Evolutionary conservation across 2,113 vertebrate species (phyloP).

Genomic region (Struthidea cinerea): DNA sequence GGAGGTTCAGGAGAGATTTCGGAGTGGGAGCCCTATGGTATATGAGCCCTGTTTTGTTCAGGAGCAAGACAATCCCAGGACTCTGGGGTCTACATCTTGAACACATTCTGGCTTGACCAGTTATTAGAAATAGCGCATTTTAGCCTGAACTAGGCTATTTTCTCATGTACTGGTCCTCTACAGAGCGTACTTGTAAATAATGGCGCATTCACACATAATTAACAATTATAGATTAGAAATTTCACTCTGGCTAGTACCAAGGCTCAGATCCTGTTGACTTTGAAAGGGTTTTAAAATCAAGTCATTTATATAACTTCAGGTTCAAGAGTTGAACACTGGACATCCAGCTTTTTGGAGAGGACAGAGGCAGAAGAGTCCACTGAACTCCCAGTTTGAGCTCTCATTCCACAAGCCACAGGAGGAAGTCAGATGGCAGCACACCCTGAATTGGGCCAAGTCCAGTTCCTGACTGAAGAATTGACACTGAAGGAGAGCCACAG

Average conservation of each 20-base stretch:
- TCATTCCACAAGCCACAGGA: not conserved
- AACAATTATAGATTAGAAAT: not conserved
- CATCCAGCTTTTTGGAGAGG: not conserved
- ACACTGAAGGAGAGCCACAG: not conserved
- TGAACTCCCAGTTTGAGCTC: not conserved
- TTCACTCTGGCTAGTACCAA: not conserved
- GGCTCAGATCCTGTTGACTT: not conserved
- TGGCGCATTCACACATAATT: not conserved
- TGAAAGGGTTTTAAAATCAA: not conserved
- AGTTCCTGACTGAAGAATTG: not conserved
- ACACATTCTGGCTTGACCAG: not conserved
- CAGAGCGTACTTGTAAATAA: not conserved
- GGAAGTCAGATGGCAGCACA: not conserved
- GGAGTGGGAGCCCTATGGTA: accelerated
- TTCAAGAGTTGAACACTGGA: not conserved
- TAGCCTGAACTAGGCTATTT: not conserved
- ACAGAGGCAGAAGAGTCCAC: not conserved
- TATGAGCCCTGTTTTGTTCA: not conserved
- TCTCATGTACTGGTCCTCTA: not conserved
- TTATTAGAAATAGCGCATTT: not conserved
- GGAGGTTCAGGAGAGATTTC: not conserved
- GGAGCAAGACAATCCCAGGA: not conserved
- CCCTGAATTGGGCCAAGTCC: not conserved
- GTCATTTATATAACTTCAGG: not conserved
- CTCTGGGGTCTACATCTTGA: not conserved